Evolutionary conservation across 1,140 invertebrate species (phyloP).

Genomic region (Pectinophora gossypiella): DNA sequence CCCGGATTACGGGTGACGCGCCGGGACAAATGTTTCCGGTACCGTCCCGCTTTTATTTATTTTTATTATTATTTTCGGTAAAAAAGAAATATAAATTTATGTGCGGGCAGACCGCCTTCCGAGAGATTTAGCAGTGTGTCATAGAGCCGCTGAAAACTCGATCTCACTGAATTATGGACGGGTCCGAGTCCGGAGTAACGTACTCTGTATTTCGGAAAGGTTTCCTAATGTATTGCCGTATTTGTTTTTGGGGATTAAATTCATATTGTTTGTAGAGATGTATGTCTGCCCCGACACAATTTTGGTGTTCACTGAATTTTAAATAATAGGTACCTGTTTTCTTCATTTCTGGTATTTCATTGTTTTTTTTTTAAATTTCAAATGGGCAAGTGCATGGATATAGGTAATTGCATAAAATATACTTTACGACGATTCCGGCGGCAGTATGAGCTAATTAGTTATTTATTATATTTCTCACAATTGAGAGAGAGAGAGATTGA

Average conservation of each 20-base stretch:
- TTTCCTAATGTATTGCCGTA: not conserved
- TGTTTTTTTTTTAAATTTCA: no score
- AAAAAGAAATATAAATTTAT: conserved; percentile 60
- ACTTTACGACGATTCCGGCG: no score
- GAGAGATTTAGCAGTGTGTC: conserved; percentile 64
- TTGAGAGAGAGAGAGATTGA: no score
- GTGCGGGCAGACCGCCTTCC: conserved; percentile 50
- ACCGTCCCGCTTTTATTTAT: conserved; percentile 49
- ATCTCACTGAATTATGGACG: conserved; percentile 56
- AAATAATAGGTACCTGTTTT: no score
- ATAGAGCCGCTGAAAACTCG: conserved; percentile 51
- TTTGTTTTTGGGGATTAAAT: conserved; percentile 3
- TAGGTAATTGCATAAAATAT: no score
- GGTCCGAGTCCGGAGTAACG: conserved; percentile 14
- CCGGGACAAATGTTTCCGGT: conserved; percentile 61
- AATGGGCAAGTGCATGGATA: no score
- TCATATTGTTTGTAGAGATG: not conserved
- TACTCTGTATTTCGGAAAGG: no score
- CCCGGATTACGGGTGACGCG: conserved; percentile 53
- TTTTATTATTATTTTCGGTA: conserved; percentile 63
- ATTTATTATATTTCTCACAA: no score
- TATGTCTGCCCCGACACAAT: no score
- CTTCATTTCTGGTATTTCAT: no score
- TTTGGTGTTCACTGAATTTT: no score
- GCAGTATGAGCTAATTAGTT: no score